These are phyloP conservation scores for Sitobion miscanthi DNA, from an alignment of 1,140 invertebrate species.

Conservation along the genomic window DNA sequence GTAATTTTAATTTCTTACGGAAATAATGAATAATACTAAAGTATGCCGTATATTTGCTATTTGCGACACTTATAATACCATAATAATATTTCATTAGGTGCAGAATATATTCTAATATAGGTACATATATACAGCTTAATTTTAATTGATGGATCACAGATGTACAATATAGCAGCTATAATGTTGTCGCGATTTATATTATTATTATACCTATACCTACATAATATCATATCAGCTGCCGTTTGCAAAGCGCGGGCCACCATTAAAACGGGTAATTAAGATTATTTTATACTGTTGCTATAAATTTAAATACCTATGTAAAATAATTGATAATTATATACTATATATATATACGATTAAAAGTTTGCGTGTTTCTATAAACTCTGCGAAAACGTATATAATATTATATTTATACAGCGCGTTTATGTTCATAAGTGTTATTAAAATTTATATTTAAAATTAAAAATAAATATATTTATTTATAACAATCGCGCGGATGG, in stretches of 20 bases:
- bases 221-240: background rate
- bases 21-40: background rate
- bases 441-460: too few relatives aligned
- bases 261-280: background rate
- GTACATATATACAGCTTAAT: background rate
- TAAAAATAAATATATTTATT: too few relatives aligned
- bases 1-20: background rate
- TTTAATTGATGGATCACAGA: background rate
- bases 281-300: background rate
- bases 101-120: background rate
- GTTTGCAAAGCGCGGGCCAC: background rate
- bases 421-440: too few relatives aligned
- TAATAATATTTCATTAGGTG: background rate
- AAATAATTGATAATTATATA: background rate
- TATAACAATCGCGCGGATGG: too few relatives aligned
- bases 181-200: background rate
- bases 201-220: background rate
- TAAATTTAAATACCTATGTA: background rate
- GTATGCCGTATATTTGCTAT: background rate
- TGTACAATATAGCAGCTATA: background rate
- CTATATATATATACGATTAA: background rate
- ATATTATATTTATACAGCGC: too few relatives aligned
- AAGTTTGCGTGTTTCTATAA: background rate
- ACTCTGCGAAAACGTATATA: background rate
- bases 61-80: background rate